A percentile compares a stretch with the other conserved stretches of the same genome.
Evolutionary conservation across 2,888 invertebrate genomes (phyloP).

Genomic region (Helleia helle): DNA sequence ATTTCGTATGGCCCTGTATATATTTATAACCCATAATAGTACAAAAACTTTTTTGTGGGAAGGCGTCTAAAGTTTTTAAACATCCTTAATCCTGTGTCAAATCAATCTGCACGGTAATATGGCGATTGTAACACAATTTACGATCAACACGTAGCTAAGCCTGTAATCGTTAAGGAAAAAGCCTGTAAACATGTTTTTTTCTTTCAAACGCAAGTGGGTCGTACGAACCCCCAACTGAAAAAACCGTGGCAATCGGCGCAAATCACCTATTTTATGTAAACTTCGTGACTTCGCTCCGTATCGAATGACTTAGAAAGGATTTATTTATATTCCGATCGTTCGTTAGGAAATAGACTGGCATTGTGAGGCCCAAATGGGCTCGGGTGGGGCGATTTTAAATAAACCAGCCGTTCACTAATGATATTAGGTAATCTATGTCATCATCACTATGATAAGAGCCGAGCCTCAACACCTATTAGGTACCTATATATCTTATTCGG

Average conservation of each 20-base stretch:
- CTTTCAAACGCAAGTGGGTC: conserved; percentile 41
- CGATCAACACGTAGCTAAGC: conserved; percentile 35
- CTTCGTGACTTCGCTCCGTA: conserved; percentile 70
- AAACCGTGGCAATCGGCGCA: conserved; percentile 58
- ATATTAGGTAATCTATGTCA: background rate
- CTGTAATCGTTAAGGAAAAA: conserved; percentile 41
- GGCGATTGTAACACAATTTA: conserved; percentile 45
- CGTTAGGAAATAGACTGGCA: conserved; percentile 30
- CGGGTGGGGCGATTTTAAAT: conserved; percentile 41
- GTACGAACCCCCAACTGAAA: conserved; percentile 48
- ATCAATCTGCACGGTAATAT: conserved; percentile 33
- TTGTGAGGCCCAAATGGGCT: conserved; percentile 40
- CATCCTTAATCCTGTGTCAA: conserved; percentile 40
- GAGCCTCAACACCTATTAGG: no score
- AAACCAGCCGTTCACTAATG: conserved; percentile 30
- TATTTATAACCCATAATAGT: no score
- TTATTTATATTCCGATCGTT: conserved; percentile 62
- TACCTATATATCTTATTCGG: no score
- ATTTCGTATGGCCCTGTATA: no score
- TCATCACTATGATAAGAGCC: no score
- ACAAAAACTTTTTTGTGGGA: no score
- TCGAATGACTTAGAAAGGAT: conserved; percentile 70
- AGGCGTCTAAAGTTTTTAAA: no score
- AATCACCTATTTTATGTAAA: conserved; percentile 73
- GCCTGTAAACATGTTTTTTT: conserved; percentile 66